Evolutionary conservation across 2,888 invertebrate species (phyloP).

Genomic region (Pyrrhosoma nymphula): DNA sequence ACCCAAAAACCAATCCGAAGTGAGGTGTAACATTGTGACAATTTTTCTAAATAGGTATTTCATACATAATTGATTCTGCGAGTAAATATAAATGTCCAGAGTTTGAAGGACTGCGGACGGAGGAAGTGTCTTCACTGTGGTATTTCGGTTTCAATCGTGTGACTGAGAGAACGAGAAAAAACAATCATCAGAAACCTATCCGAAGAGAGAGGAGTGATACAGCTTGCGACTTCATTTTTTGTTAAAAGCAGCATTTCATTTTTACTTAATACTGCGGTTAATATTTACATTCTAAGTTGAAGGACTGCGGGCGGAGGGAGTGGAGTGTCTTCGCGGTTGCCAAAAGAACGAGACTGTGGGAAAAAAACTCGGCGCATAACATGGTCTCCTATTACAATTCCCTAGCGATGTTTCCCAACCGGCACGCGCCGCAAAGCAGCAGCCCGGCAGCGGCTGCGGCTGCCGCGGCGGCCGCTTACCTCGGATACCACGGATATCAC

Average conservation of each 20-base stretch:
- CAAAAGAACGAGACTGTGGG: too few species aligned
- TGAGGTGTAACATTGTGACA: too few species aligned
- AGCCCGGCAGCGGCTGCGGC: constrained; percentile 55
- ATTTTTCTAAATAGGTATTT: not conserved
- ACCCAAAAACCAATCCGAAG: too few species aligned
- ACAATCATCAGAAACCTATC: too few species aligned
- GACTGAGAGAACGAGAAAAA: not conserved
- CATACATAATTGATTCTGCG: not conserved
- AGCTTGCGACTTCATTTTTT: too few species aligned
- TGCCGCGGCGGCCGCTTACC: constrained; percentile 57
- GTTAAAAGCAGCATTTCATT: too few species aligned
- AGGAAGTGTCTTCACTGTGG: not conserved
- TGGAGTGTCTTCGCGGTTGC: too few species aligned
- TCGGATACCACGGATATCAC: constrained; percentile 64
- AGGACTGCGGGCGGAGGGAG: too few species aligned
- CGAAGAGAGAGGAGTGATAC: too few species aligned
- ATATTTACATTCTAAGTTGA: too few species aligned
- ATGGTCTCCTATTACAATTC: constrained; percentile 89
- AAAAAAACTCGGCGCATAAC: not conserved
- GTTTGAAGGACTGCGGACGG: not conserved
- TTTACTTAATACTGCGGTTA: too few species aligned
- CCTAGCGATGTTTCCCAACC: constrained; percentile 82
- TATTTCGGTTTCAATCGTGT: not conserved
- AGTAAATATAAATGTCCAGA: not conserved
- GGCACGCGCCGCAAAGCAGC: constrained; percentile 73